phyloP scores from a whole-genome alignment of 2,888 invertebrate genomes.

The Coenonympha glycerion region DNA sequence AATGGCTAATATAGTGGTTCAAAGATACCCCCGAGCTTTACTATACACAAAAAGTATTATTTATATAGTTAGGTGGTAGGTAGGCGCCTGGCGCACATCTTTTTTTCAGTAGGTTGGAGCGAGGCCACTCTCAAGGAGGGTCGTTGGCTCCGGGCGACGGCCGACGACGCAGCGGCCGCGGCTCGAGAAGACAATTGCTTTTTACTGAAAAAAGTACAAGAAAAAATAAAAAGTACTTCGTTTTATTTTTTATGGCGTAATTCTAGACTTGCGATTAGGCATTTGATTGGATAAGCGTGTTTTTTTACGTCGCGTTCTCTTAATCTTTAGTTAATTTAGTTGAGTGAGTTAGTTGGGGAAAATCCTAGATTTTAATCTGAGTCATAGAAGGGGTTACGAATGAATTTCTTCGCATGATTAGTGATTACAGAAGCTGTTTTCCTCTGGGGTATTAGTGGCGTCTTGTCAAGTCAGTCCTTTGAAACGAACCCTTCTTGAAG shows the following conservation, averaged over 20 bases:
- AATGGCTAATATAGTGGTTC: no score
- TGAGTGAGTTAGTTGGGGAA: neutral
- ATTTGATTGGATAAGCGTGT: neutral
- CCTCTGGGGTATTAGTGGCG: no score
- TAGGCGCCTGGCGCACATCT: neutral
- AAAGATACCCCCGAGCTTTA: no score
- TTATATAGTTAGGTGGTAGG: no score
- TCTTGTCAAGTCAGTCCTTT: no score
- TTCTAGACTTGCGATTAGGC: slow-evolving; percentile 9
- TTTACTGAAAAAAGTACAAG: neutral
- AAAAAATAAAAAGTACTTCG: neutral
- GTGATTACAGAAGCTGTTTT: no score
- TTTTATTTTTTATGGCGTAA: slow-evolving; percentile 1
- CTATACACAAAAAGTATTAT: no score
- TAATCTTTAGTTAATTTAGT: neutral
- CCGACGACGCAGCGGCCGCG: no score
- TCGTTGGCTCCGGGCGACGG: slow-evolving; percentile 27
- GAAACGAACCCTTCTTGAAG: no score
- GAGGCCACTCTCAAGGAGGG: slow-evolving; percentile 30
- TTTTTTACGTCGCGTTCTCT: neutral
- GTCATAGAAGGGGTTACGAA: neutral
- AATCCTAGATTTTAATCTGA: neutral
- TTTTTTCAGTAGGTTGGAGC: slow-evolving; percentile 5
- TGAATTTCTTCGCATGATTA: no score
- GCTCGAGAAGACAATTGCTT: slow-evolving; percentile 15